Percentiles rank a stretch among this genome's conserved stretches.
These are phyloP conservation scores for Patella pellucida DNA, from an alignment of 2,888 invertebrate genomes.

Conservation along the genomic window DNA sequence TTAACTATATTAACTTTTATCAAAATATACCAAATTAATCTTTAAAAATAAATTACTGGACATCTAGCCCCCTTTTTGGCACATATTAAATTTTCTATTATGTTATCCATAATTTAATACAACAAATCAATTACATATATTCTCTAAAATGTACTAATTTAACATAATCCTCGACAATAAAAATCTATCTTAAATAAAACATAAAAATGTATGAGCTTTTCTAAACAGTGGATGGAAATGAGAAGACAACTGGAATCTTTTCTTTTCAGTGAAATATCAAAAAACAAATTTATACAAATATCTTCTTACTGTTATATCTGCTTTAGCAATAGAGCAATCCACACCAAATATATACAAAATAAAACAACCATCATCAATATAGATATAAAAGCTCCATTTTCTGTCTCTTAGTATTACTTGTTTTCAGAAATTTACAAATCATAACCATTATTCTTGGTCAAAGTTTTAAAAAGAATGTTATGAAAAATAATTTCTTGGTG, in stretches of 20 bases:
- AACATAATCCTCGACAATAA: conserved; percentile 3
- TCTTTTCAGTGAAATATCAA: neutral
- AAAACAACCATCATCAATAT: conserved; percentile 18
- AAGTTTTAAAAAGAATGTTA: conserved; percentile 22
- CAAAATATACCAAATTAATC: too few species aligned
- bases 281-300: conserved; percentile 30
- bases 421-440: conserved; percentile 34
- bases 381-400: conserved; percentile 15
- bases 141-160: neutral
- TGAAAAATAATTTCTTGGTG: too few species aligned
- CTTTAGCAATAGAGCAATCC: conserved; percentile 24
- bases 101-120: neutral
- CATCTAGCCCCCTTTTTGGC: too few species aligned
- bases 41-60: too few species aligned
- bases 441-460: conserved; percentile 25
- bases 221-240: neutral
- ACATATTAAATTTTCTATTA: too few species aligned
- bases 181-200: neutral
- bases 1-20: too few species aligned
- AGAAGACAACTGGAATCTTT: conserved; percentile 9
- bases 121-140: neutral
- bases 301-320: conserved; percentile 15
- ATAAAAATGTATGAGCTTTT: neutral
- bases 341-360: conserved; percentile 38
- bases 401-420: conserved; percentile 4